Conservation (phyloP, 2,113 vertebrate genomes). For the Antechinus flavipes region DNA sequence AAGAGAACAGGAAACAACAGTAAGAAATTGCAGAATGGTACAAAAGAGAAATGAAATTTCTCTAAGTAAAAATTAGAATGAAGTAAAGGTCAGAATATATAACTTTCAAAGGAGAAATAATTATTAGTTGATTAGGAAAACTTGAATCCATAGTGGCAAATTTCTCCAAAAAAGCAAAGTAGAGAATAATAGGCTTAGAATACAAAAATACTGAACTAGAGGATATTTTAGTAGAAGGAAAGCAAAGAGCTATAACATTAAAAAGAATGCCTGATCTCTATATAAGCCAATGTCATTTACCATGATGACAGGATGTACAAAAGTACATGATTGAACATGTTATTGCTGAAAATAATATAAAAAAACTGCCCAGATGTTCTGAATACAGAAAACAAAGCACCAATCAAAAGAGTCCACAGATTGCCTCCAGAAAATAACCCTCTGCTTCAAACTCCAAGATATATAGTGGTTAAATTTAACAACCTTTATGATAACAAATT, state of each 20-base stretch:
- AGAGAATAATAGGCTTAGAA: not conserved
- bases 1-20: not conserved
- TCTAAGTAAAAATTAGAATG: not conserved
- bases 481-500: not conserved
- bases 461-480: not conserved
- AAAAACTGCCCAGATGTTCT: not conserved
- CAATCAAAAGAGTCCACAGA: not conserved
- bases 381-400: not conserved
- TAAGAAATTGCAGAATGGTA: not conserved
- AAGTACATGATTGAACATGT: not conserved
- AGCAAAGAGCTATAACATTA: not conserved
- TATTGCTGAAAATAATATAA: not conserved
- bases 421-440: not conserved
- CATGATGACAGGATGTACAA: not conserved
- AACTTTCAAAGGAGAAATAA: not conserved
- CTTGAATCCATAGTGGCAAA: not conserved
- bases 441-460: not conserved
- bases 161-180: not conserved
- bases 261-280: not conserved
- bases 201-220: not conserved
- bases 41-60: not conserved
- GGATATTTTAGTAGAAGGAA: not conserved
- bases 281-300: not conserved
- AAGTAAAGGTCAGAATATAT: not conserved
- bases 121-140: not conserved